Evolutionary conservation across 2,797 vertebrate genomes (phyloP).

Genomic region (Prionace glauca): DNA sequence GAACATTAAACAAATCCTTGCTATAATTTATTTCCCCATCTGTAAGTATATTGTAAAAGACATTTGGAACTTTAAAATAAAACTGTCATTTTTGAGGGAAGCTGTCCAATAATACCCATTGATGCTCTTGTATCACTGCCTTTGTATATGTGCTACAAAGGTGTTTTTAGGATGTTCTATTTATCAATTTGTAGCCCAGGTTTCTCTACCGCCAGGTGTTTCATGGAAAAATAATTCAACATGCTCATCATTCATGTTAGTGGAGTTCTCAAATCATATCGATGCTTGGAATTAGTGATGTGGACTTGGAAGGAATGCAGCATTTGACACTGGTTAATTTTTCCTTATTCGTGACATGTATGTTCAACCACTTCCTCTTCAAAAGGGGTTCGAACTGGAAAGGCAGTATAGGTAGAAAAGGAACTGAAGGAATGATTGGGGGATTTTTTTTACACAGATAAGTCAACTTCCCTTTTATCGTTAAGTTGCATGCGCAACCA

Average conservation of each 20-base stretch:
- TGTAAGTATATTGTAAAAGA: neutral
- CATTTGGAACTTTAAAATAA: neutral
- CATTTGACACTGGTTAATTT: neutral
- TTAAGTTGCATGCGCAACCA: neutral
- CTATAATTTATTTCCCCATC: neutral
- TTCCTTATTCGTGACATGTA: neutral
- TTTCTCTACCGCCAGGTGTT: neutral
- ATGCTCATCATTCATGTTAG: neutral
- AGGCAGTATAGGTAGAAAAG: neutral
- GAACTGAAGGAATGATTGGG: neutral
- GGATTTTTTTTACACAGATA: neutral
- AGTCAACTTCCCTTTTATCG: neutral
- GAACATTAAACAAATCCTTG: neutral
- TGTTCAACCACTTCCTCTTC: constrained; percentile 21
- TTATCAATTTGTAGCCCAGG: neutral
- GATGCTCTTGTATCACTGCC: neutral
- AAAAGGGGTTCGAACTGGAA: neutral
- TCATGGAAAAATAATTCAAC: neutral
- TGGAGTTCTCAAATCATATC: neutral
- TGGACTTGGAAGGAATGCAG: neutral
- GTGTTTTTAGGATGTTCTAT: neutral
- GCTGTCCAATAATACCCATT: neutral
- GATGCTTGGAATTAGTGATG: neutral
- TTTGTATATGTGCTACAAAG: neutral
- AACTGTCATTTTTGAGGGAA: neutral